Percentiles rank a stretch among this genome's conserved stretches.
Evolutionary conservation across 2,797 vertebrate genomes (phyloP).

Genomic region (Neopelma chrysocephalum): DNA sequence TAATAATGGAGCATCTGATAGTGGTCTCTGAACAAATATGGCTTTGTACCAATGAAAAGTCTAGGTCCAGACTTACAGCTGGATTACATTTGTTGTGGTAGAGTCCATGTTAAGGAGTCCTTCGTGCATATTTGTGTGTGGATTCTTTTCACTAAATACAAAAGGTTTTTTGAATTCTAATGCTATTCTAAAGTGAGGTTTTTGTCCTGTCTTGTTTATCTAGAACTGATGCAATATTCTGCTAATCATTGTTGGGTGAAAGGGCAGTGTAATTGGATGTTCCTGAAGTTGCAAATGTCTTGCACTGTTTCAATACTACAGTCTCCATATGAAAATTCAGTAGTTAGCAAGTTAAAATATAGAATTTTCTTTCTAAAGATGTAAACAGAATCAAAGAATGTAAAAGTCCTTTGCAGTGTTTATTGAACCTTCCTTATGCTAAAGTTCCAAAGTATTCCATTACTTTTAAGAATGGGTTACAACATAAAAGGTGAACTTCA

Average conservation of each 20-base stretch:
- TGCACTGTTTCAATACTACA: slow-evolving; percentile 21
- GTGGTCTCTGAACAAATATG: slow-evolving; percentile 24
- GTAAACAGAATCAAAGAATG: slow-evolving; percentile 74
- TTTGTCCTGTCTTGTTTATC: background rate
- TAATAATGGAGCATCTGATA: slow-evolving; percentile 20
- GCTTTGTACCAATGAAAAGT: slow-evolving; percentile 47
- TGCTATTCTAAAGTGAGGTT: background rate
- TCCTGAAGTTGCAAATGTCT: background rate
- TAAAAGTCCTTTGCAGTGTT: slow-evolving; percentile 58
- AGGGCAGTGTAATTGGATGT: background rate
- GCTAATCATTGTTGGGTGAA: slow-evolving; percentile 42
- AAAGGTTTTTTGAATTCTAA: background rate
- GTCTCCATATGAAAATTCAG: slow-evolving; percentile 12
- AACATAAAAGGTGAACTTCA: background rate
- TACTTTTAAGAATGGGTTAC: slow-evolving; percentile 15
- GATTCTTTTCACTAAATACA: slow-evolving; percentile 7
- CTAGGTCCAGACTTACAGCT: slow-evolving; percentile 52
- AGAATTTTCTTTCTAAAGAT: slow-evolving; percentile 60
- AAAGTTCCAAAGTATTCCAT: slow-evolving; percentile 71
- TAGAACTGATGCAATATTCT: slow-evolving; percentile 69
- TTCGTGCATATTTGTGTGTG: background rate
- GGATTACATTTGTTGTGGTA: slow-evolving; percentile 36
- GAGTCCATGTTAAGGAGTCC: slow-evolving; percentile 42
- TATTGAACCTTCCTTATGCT: slow-evolving; percentile 65
- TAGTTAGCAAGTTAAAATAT: background rate